Conservation (phyloP, 2,113 vertebrate species). For the Prunella fulvescens region DNA sequence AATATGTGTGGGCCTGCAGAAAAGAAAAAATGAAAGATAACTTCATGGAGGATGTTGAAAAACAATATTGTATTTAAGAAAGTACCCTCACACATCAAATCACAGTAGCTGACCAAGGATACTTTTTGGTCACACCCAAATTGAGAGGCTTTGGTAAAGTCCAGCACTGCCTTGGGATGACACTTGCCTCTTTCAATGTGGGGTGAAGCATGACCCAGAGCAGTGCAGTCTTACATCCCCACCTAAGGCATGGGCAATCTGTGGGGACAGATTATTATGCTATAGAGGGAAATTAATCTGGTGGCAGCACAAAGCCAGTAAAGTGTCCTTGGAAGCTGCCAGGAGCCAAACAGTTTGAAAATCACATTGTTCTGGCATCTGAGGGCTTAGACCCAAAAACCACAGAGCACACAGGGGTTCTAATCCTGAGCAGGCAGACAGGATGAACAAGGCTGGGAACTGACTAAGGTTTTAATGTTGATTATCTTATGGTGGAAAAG, state of each 20-base stretch:
- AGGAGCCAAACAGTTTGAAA: not conserved
- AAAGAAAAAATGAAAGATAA: conserved; percentile 1
- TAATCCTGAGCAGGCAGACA: not conserved
- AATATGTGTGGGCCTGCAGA: conserved; percentile 70
- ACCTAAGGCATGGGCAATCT: not conserved
- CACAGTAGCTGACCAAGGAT: too few relatives aligned
- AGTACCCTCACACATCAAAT: not conserved
- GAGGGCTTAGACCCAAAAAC: not conserved
- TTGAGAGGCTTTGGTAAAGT: not conserved
- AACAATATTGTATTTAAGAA: not conserved
- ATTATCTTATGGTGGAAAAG: not conserved
- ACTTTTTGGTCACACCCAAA: not conserved
- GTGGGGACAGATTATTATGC: not conserved
- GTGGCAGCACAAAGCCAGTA: not conserved
- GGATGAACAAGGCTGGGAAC: not conserved
- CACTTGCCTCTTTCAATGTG: not conserved
- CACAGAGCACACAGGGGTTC: not conserved
- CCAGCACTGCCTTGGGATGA: not conserved
- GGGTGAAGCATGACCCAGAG: not conserved
- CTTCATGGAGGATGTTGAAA: not conserved
- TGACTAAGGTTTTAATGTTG: not conserved
- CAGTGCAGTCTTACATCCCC: not conserved
- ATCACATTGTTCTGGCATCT: not conserved
- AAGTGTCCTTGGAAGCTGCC: not conserved
- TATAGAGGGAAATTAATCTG: not conserved